Conservation (phyloP, 2,888 invertebrate genomes). For the Stratiomys singularior region DNA sequence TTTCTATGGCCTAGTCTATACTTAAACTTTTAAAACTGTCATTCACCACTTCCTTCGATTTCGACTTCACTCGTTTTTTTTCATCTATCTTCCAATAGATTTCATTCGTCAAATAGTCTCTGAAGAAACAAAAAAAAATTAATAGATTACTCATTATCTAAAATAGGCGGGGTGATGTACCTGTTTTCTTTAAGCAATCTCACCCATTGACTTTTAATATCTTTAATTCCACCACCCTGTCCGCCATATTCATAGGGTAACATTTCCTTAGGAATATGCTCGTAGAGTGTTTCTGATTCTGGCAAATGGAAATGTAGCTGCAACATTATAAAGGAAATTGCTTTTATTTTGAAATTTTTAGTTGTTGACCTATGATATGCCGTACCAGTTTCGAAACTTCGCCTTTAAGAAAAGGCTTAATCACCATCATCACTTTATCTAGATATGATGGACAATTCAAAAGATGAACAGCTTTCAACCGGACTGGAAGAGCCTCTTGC, state of each 20-base stretch:
- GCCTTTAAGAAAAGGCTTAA: slow-evolving; percentile 75
- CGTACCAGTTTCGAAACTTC: slow-evolving; percentile 74
- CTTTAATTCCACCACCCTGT: slow-evolving; percentile 70
- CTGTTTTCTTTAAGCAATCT: slow-evolving; percentile 71
- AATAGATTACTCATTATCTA: too few relatives aligned
- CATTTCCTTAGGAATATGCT: slow-evolving; percentile 72
- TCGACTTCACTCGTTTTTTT: slow-evolving; percentile 12
- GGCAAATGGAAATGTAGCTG: slow-evolving; percentile 78
- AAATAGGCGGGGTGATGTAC: slow-evolving; percentile 61
- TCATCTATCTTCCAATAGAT: slow-evolving; percentile 53
- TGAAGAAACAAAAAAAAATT: slow-evolving; percentile 56
- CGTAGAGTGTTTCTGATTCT: slow-evolving; percentile 72
- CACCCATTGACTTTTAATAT: slow-evolving; percentile 73
- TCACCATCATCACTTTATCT: slow-evolving; percentile 71
- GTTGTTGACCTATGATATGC: too few relatives aligned
- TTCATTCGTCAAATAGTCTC: slow-evolving; percentile 71
- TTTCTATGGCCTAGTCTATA: too few relatives aligned
- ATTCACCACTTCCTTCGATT: not conserved
- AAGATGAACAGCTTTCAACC: slow-evolving; percentile 73
- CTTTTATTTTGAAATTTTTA: not conserved
- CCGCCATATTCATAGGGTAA: slow-evolving; percentile 78
- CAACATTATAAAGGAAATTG: slow-evolving; percentile 50
- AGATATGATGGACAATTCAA: slow-evolving; percentile 74
- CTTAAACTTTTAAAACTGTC: slow-evolving; percentile 41
- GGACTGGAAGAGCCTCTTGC: slow-evolving; percentile 78